Conservation (phyloP, 2,797 vertebrate genomes). For the Gymnothorax reevesii region DNA sequence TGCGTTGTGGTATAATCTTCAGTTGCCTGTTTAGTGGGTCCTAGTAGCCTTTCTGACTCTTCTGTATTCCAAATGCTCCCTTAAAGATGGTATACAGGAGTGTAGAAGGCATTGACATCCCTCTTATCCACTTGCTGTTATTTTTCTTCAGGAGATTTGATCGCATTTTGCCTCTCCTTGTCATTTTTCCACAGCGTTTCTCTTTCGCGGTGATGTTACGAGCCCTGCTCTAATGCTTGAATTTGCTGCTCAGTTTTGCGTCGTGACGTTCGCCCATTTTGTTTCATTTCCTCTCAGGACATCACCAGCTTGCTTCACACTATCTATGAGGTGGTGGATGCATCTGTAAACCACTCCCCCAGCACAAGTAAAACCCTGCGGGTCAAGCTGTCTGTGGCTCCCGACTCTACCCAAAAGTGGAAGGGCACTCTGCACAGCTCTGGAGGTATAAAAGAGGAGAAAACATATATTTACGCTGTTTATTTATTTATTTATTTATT, state of each 20-base stretch:
- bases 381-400: slow-evolving; percentile 93
- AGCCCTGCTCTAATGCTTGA: not conserved
- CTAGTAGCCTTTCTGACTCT: not conserved
- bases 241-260: not conserved
- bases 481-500: not conserved
- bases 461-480: not conserved
- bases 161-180: not conserved
- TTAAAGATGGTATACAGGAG: not conserved
- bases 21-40: not conserved
- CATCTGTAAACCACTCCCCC: slow-evolving; percentile 96
- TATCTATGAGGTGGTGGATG: slow-evolving; percentile 97
- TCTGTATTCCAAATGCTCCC: not conserved
- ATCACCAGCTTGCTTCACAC: slow-evolving; percentile 98
- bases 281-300: slow-evolving; percentile 71
- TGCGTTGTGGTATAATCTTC: not conserved
- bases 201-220: slow-evolving; percentile 6
- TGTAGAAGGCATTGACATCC: too few relatives aligned
- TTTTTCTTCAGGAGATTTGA: not conserved
- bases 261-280: not conserved
- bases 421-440: slow-evolving; percentile 79
- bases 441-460: slow-evolving; percentile 70
- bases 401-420: slow-evolving; percentile 90
- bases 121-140: not conserved
- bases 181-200: not conserved
- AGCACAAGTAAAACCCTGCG: slow-evolving; percentile 93